Base-by-base conservation (phyloP, 2,113 vertebrate species). In the Oenanthe oenanthe region DNA sequence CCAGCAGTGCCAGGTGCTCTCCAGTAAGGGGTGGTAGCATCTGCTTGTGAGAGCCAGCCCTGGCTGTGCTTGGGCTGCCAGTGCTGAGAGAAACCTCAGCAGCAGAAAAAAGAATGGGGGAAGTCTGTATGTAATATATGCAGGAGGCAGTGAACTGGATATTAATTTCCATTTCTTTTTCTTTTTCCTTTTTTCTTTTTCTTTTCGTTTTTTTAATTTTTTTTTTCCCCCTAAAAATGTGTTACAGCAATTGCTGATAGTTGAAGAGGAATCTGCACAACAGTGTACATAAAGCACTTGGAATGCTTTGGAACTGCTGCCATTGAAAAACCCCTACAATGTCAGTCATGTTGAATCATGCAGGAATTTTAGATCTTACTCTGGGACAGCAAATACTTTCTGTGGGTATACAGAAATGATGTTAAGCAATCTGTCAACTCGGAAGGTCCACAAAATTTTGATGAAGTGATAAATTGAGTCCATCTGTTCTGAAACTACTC, bases 381-480 rank as follows among this genome's bases (percentile, higher is more conserved):
- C 72, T 51, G 61, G 67, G 51, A 90, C n/a, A 83, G 72, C 56
- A 80, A 80, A 68, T 74, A 77, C 32, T 66, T 91, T 58, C 62
- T 88, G 78, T 80, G 78, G 54, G 51, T 65, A 56, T 80, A 60
- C 42, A 80, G 78, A 96, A 88, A 73, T 53, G 13, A 75, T 70
- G 32, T 93, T 95, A 89, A 83, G 85, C 63, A 93, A 89, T 88
- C 71, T 66, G 34, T 58, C 58, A 79, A 60, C 47, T 92, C 56
- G 0, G 71, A 86, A 87, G 38, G 58, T 92, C 71, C 56, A 61
- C 77, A 56, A 67, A 50, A 65, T 82, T 70, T 78, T 95, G 84
- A 83, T 78, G 66, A 89, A 92, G 74, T 88, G 57, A 63, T 83
- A 94, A 96, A 95, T 90, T 62, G 78, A 88, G 45, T 86, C 93